Base-by-base conservation (phyloP, 2,113 vertebrate genomes). In the Stegastes partitus region DNA sequence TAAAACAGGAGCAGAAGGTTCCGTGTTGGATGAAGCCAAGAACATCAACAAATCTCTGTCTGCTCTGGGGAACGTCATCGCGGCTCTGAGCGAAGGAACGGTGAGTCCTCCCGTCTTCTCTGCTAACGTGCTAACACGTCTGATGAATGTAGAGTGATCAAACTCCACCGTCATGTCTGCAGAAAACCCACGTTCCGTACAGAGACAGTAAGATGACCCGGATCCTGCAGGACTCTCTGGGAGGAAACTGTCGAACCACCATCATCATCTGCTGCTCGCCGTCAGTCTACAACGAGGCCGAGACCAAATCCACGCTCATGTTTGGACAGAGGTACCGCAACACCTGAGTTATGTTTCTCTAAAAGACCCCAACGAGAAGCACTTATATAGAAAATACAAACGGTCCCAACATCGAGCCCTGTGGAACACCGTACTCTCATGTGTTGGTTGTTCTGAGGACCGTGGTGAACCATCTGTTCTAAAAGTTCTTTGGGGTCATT, bases 1-100 rank as follows among this genome's bases (percentile, higher is more conserved):
- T 95, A 99, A 99, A 94, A 99, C 98, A 0, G 98, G 97, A 88
- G 97, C 98, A 0, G 98, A 99, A 91, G 98, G 98, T 5, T 90
- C 98, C 1, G 97, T 99, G 51, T 93, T 99, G 11, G 98, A 99
- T 7, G 98, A 99, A 94, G 98, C 98, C 69, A 99, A 99, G 95
- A 99, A 99, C 90, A 99, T 99, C 95, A 99, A 99, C 94, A 99
- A 99, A 79, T 99, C 98, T 93, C 91, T 99, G 82, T 99, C 97
- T 54, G 97, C 98, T 68, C 93, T 99, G 50, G 98, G 98, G 79
- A 99, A 99, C 0, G 98, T 99, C 89, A 99, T 99, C 83, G 96
- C 98, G 0, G 98, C 98, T 50, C 89, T 99, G 93, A 97, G 98
- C 54, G 98, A 99, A 92, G 98, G 98, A 92, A 98, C 67, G n/a